phyloP scores from a whole-genome alignment of 2,797 vertebrate species.

The Poliocrania exsul region DNA sequence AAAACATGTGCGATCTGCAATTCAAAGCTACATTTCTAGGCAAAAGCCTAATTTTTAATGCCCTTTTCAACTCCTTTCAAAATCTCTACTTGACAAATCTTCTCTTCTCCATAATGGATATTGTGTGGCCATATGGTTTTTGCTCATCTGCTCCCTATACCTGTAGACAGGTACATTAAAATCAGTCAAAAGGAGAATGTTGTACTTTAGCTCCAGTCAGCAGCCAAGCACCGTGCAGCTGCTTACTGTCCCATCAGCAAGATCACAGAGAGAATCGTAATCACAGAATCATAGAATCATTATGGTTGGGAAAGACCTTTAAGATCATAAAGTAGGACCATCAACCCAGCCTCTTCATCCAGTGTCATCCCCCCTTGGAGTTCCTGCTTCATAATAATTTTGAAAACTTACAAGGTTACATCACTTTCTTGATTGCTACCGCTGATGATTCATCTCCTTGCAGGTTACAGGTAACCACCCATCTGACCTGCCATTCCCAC shows the following conservation, averaged over 20 bases:
- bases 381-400: background rate
- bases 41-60: background rate
- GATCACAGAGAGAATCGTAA: fast-evolving
- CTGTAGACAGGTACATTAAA: background rate
- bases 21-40: background rate
- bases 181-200: background rate
- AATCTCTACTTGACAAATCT: background rate
- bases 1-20: background rate
- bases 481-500: background rate
- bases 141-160: background rate
- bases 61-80: background rate
- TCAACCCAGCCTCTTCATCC: background rate
- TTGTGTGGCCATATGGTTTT: fast-evolving
- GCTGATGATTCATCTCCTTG: background rate
- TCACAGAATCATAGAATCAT: background rate
- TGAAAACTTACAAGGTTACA: background rate
- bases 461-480: background rate
- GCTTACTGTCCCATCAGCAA: background rate
- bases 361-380: background rate
- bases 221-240: background rate
- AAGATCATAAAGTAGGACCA: background rate
- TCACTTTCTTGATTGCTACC: background rate
- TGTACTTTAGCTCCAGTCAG: background rate
- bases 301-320: background rate
- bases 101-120: background rate